phyloP scores from a whole-genome alignment of 2,113 vertebrate genomes.

The Petroica traversi region DNA sequence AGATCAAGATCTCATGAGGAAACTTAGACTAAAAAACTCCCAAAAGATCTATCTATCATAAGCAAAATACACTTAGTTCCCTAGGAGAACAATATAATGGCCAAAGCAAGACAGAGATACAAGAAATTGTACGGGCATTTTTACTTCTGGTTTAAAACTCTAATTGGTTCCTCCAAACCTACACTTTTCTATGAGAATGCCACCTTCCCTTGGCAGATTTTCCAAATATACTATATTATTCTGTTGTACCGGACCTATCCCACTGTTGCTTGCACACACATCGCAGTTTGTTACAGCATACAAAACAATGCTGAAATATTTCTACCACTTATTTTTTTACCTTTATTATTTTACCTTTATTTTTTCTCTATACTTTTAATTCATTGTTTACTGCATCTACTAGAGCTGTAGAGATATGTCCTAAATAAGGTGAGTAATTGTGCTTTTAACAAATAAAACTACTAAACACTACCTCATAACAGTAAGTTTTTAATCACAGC shows the following conservation, averaged over 20 bases:
- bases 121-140: neutral
- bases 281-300: neutral
- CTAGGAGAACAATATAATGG: neutral
- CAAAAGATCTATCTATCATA: neutral
- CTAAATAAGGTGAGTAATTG: neutral
- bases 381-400: neutral
- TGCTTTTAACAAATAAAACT: neutral
- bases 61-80: neutral
- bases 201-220: neutral
- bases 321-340: neutral
- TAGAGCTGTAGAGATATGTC: neutral
- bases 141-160: neutral
- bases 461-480: neutral
- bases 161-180: neutral
- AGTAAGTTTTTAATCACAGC: neutral
- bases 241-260: neutral
- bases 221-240: neutral
- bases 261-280: neutral
- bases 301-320: neutral
- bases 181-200: neutral
- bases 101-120: neutral
- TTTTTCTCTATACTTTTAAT: neutral
- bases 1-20: neutral
- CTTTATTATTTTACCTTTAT: neutral
- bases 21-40: neutral